Evolutionary conservation across 2,888 invertebrate genomes (phyloP), one percentile per base, ranked within the genome.

Genomic region (Cancer borealis): DNA sequence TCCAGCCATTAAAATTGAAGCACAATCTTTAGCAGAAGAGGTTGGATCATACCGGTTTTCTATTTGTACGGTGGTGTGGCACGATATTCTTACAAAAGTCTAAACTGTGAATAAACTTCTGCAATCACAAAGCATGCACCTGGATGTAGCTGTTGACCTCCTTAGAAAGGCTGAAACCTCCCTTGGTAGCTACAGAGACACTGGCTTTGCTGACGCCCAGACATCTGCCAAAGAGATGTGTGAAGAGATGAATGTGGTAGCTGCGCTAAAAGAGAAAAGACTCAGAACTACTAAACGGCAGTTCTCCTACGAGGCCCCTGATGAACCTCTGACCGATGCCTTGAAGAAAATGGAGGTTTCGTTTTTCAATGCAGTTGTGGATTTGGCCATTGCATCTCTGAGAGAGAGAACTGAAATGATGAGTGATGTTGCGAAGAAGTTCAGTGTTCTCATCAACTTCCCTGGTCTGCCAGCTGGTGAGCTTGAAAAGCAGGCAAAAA

Each of bases 51-150:
- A n/a, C 84, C 84, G 84, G 26, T 84, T 60, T 54, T 46, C n/a
- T 30, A 91, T 91, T 91, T 91, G 92, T 45, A 73, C 92, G 17
- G 92, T 92, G 14, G 66, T 92, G n/a, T 92, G 92, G 92, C 39
- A 92, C 45, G 92, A 92, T 46, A 60, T 92, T n/a, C 45, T 92
- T 26, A 73, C 26, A 60, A 60, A 92, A 92, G 39, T 92, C 79
- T 79, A 92, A 66, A 60, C n/a, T 92, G 30, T 92, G 14, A 92
- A 73, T 73, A 92, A 92, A 73, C 92, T 73, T 26, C 66, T 92
- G 92, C 92, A 92, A 66, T 92, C 92, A 73, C n/a, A 26, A 73
- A 79, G 92, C 92, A 92, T 92, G 79, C 92, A 92, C 79, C 21
- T 92, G 17, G 92, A 92, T 92, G 92, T 73, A 73, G 92, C 6